Percentiles rank a stretch among this genome's conserved stretches.
Conservation (phyloP, 2,113 vertebrate genomes). For the Candoia aspera region DNA sequence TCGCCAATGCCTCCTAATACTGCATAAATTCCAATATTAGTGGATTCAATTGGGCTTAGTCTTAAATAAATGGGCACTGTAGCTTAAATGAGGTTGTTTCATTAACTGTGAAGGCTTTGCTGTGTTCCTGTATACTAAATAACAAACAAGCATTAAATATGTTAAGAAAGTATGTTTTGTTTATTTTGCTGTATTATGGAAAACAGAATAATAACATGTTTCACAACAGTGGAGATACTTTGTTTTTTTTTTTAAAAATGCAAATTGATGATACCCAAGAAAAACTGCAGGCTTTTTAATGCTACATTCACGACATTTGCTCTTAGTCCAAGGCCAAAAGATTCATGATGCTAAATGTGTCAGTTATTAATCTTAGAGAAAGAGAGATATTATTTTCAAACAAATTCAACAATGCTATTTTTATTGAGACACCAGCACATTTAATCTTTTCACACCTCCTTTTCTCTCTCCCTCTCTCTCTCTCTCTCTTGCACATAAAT, state of each 20-base stretch:
- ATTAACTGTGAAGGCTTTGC: not conserved
- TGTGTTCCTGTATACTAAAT: not conserved
- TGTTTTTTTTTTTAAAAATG: conserved; percentile 19
- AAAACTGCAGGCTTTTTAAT: not conserved
- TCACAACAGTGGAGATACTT: not conserved
- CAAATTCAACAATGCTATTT: not conserved
- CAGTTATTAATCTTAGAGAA: not conserved
- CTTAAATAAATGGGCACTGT: not conserved
- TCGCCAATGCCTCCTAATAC: not conserved
- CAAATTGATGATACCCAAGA: not conserved
- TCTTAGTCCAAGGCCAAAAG: not conserved
- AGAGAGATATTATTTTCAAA: not conserved
- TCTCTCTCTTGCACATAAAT: not conserved
- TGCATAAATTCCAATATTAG: not conserved
- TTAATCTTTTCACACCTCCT: not conserved
- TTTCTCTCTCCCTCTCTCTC: not conserved
- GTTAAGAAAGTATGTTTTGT: not conserved
- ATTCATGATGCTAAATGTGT: not conserved
- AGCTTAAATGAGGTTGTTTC: not conserved
- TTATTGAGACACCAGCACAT: not conserved
- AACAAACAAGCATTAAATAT: not conserved
- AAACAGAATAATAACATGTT: not conserved
- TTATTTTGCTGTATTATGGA: not conserved
- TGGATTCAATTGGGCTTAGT: not conserved
- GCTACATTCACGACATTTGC: not conserved